Conservation (phyloP, 2,797 vertebrate genomes). For the Phataginus tetradactyla region DNA sequence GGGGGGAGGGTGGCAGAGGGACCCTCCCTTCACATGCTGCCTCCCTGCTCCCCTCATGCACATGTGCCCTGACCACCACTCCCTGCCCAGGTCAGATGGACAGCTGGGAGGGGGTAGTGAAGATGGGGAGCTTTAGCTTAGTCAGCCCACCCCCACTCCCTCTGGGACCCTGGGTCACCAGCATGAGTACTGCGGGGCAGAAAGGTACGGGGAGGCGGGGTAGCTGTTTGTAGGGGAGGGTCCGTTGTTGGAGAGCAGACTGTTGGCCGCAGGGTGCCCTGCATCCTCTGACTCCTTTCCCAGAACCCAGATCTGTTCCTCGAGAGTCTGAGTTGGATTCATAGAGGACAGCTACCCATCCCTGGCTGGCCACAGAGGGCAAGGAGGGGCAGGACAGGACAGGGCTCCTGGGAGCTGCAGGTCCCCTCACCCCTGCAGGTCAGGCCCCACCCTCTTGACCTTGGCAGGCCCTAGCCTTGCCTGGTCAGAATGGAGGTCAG, state of each 20-base stretch:
- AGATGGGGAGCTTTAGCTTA: too few relatives aligned
- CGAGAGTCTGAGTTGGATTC: background rate
- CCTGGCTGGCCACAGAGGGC: too few relatives aligned
- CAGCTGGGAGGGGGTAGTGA: accelerated
- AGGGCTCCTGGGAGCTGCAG: too few relatives aligned
- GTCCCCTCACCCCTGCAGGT: accelerated
- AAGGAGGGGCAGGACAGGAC: background rate
- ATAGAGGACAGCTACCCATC: too few relatives aligned
- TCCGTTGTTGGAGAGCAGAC: too few relatives aligned
- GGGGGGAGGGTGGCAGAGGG: background rate
- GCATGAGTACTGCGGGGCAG: accelerated
- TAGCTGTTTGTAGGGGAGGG: accelerated
- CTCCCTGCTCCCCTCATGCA: background rate
- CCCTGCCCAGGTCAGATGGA: background rate
- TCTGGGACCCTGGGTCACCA: background rate
- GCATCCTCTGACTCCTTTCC: background rate
- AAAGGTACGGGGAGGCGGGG: too few relatives aligned
- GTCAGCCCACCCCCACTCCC: background rate
- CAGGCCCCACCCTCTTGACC: background rate
- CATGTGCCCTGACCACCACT: background rate
- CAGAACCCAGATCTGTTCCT: background rate
- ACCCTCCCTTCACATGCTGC: too few relatives aligned
- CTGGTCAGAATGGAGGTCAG: background rate
- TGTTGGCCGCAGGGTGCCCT: too few relatives aligned
- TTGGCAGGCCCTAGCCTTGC: background rate